Evolutionary conservation across 1,140 invertebrate genomes (phyloP).

Genomic region (Pinna nobilis): DNA sequence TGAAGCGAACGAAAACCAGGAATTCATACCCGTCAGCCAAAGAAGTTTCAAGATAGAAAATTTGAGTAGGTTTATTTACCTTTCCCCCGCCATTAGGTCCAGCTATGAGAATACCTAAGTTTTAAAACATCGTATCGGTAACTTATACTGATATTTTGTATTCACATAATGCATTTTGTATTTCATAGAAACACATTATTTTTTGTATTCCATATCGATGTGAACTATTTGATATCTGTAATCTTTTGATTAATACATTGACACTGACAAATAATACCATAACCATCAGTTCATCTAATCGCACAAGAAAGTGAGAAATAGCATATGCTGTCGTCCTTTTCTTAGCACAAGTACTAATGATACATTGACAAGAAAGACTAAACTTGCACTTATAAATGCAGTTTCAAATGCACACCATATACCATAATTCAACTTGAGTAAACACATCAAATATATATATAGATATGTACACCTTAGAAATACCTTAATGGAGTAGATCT

Average conservation of each 20-base stretch:
- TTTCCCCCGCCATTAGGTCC: too few relatives aligned
- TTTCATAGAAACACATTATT: neutral
- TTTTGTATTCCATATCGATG: neutral
- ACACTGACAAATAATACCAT: too few relatives aligned
- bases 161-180: neutral
- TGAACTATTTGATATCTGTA: neutral
- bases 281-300: too few relatives aligned
- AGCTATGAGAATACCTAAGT: neutral
- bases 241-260: neutral
- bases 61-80: slow-evolving; percentile 15
- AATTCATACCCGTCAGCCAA: slow-evolving; percentile 19
- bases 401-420: too few relatives aligned
- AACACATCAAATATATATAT: neutral
- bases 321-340: too few relatives aligned
- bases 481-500: too few relatives aligned
- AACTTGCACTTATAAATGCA: too few relatives aligned
- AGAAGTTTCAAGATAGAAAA: slow-evolving; percentile 19
- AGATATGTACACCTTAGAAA: neutral
- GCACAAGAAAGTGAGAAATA: too few relatives aligned
- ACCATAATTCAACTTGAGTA: too few relatives aligned
- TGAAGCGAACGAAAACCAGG: slow-evolving; percentile 23
- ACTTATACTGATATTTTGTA: neutral
- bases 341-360: too few relatives aligned
- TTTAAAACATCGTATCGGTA: neutral
- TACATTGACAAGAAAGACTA: too few relatives aligned